These are phyloP conservation scores for Synodontis membranacea DNA, from an alignment of 2,113 vertebrate species.

Conservation along the genomic window DNA sequence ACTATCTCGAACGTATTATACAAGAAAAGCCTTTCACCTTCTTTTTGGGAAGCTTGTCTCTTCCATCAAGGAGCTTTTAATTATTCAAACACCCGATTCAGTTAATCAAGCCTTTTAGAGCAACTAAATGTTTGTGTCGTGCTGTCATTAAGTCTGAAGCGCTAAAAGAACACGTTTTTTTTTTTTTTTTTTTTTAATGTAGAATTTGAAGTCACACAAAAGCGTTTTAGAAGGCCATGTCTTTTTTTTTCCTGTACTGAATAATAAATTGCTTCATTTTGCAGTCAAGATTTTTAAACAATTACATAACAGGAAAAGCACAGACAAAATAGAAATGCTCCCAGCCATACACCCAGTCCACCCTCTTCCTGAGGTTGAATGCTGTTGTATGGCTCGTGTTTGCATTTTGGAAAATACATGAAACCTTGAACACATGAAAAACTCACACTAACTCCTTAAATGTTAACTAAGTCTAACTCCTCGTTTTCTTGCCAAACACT, in stretches of 20 bases:
- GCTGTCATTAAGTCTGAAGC: not conserved
- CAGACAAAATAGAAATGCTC: not conserved
- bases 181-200: not conserved
- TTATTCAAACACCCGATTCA: conserved; percentile 10
- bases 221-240: not conserved
- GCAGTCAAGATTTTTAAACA: not conserved
- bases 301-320: not conserved
- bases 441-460: not conserved
- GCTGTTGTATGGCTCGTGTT: not conserved
- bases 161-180: not conserved
- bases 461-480: not conserved
- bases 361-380: not conserved
- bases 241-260: not conserved
- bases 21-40: not conserved
- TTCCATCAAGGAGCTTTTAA: not conserved
- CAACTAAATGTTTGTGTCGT: not conserved
- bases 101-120: conserved; percentile 11
- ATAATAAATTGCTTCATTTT: conserved; percentile 2
- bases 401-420: not conserved
- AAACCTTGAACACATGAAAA: no score
- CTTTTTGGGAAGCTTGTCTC: not conserved
- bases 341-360: not conserved
- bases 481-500: not conserved
- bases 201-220: not conserved
- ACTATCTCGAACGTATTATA: not conserved